phyloP scores from a whole-genome alignment of 1,140 invertebrate genomes.

The Phocides pigmalion region DNA sequence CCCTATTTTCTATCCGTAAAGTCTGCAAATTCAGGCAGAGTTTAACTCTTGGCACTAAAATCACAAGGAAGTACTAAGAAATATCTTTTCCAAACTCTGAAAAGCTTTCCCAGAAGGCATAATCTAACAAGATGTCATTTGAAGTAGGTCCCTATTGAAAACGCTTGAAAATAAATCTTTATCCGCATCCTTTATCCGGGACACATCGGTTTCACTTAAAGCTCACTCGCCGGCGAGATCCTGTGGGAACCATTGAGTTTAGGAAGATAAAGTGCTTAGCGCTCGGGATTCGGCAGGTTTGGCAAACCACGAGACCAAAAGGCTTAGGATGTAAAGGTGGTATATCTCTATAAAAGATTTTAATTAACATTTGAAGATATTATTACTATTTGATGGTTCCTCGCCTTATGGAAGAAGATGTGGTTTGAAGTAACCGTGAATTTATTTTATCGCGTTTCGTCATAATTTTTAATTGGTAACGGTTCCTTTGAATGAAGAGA shows the following conservation, averaged over 20 bases:
- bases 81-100: neutral
- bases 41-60: too few species aligned
- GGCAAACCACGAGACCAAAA: neutral
- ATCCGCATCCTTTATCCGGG: neutral
- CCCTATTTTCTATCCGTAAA: too few species aligned
- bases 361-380: too few species aligned
- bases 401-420: too few species aligned
- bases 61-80: too few species aligned
- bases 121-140: neutral
- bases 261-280: constrained; percentile 9
- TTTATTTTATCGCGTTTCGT: too few species aligned
- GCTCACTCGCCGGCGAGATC: neutral
- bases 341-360: too few species aligned
- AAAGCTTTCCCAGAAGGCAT: neutral
- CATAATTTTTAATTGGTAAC: too few species aligned
- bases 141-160: neutral
- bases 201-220: constrained; percentile 14
- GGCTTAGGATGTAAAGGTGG: neutral
- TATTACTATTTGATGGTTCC: too few species aligned
- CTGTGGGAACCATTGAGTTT: neutral
- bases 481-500: too few species aligned
- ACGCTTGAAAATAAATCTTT: constrained; percentile 6
- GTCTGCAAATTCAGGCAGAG: too few species aligned
- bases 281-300: neutral
- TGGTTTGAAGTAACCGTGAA: too few species aligned